Conservation (phyloP, 2,888 invertebrate genomes). For the Creontiades dilutus region DNA sequence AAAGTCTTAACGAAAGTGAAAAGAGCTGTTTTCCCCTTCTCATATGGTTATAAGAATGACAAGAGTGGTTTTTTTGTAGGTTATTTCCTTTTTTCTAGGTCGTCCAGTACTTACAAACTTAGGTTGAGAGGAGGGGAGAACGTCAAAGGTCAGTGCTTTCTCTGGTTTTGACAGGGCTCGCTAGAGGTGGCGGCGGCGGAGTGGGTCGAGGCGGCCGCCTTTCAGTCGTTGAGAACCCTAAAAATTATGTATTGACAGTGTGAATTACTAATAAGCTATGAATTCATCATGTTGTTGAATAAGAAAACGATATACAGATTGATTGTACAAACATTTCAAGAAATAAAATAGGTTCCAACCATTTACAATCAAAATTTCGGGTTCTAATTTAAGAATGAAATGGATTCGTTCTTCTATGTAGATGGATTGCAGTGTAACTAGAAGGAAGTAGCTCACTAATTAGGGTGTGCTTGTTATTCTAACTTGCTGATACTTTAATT, state of each 20-base stretch:
- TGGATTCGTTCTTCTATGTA: no score
- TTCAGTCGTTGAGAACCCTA: constrained; percentile 64
- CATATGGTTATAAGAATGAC: background rate
- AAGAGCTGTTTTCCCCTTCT: background rate
- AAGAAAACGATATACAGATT: no score
- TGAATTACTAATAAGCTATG: no score
- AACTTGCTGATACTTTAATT: no score
- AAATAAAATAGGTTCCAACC: no score
- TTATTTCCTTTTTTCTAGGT: background rate
- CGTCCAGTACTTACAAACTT: constrained; percentile 1
- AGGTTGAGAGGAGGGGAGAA: constrained; percentile 8
- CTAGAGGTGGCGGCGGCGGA: constrained; percentile 76
- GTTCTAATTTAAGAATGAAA: no score
- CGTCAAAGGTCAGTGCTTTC: constrained; percentile 73
- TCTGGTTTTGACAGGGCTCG: constrained; percentile 72
- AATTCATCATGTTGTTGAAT: no score
- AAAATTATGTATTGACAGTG: background rate
- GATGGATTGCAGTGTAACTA: no score
- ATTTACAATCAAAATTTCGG: no score
- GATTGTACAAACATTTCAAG: no score
- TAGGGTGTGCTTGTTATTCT: no score
- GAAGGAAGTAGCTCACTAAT: no score
- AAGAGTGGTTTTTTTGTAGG: background rate
- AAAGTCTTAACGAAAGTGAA: background rate
- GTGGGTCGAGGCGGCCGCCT: constrained; percentile 75